These are phyloP conservation scores for Rousettus madagascariensis DNA, from an alignment of 2,797 vertebrate species.

Conservation along the genomic window DNA sequence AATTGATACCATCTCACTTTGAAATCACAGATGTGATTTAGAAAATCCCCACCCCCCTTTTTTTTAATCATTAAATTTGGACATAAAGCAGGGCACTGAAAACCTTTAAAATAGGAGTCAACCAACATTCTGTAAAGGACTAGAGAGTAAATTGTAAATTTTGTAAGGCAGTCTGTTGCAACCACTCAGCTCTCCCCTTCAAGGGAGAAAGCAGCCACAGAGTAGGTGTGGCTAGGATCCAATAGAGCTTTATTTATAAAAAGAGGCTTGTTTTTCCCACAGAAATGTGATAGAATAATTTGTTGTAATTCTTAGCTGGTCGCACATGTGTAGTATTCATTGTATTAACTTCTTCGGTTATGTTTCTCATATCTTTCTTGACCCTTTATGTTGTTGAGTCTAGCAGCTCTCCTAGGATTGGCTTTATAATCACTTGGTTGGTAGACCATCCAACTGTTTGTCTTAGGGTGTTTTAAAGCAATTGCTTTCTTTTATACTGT, in stretches of 20 bases:
- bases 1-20: background rate
- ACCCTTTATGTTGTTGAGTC: background rate
- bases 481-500: background rate
- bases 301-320: background rate
- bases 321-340: background rate
- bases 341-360: background rate
- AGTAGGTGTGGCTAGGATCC: background rate
- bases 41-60: background rate
- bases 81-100: background rate
- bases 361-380: background rate
- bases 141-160: background rate
- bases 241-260: conserved; percentile 30
- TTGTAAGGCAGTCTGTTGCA: background rate
- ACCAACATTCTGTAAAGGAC: background rate
- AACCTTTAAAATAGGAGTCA: background rate
- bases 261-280: background rate
- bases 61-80: background rate
- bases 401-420: background rate
- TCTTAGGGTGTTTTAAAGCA: background rate
- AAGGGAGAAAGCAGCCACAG: background rate
- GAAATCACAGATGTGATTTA: background rate
- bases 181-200: background rate
- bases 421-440: background rate
- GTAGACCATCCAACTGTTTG: background rate
- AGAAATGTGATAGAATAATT: background rate